Conservation (phyloP, 2,113 vertebrate species). For the Dolichallabes microphthalmus region DNA sequence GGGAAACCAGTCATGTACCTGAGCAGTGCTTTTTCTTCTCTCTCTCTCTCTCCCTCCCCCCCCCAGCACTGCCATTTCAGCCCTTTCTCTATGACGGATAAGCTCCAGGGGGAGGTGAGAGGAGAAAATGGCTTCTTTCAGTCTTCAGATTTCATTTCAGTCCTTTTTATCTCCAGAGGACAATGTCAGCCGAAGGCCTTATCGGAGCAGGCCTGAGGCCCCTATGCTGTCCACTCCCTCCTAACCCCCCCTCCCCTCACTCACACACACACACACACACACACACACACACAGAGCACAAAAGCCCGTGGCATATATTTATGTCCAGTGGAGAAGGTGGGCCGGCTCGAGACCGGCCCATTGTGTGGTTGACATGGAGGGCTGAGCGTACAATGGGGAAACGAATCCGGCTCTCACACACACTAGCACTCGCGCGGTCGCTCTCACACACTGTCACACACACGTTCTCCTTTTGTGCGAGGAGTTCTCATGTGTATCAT, state of each 20-base stretch:
- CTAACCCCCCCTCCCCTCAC: too few relatives aligned
- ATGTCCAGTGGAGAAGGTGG: constrained; percentile 22
- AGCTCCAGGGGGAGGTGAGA: constrained; percentile 49
- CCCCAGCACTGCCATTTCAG: constrained; percentile 30
- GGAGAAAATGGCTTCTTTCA: constrained; percentile 61
- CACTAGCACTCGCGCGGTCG: not conserved
- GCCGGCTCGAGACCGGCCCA: constrained; percentile 13
- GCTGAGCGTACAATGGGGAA: constrained; percentile 1
- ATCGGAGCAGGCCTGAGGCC: constrained; percentile 51
- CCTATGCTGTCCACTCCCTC: constrained; percentile 37
- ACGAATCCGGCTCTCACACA: not conserved
- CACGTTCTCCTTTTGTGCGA: not conserved
- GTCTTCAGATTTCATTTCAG: constrained; percentile 65
- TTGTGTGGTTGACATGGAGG: constrained; percentile 30
- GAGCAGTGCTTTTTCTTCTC: constrained; percentile 19
- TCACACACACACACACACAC: constrained; percentile 8
- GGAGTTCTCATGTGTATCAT: not conserved
- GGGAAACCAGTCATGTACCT: not conserved
- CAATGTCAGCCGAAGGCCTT: constrained; percentile 60
- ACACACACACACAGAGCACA: not conserved
- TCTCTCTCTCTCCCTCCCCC: constrained; percentile 5
- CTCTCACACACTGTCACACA: not conserved
- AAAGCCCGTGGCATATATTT: constrained; percentile 30
- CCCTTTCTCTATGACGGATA: constrained; percentile 52
- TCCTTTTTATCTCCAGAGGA: constrained; percentile 63